Percentiles rank a stretch among this genome's conserved stretches.
These are phyloP conservation scores for Halcyon senegalensis DNA, from an alignment of 2,113 vertebrate species.

Conservation along the genomic window DNA sequence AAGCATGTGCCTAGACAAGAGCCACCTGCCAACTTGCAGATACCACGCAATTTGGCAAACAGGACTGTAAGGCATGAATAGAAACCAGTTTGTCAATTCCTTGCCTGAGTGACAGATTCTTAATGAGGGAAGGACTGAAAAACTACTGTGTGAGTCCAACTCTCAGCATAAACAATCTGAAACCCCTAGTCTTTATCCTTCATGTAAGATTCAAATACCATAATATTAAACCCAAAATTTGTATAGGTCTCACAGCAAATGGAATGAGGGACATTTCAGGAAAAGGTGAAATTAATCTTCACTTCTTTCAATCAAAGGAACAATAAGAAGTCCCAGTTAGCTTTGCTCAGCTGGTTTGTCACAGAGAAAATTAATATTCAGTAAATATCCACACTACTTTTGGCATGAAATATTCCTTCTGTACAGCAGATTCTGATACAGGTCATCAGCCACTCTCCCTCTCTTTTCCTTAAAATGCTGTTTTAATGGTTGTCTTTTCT, in stretches of 20 bases:
- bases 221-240: neutral
- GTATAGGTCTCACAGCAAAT: neutral
- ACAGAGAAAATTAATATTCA: conserved; percentile 10
- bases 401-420: conserved; percentile 3
- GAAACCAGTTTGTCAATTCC: neutral
- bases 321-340: neutral
- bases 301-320: neutral
- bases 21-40: neutral
- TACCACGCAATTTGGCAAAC: neutral
- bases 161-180: neutral
- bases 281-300: neutral
- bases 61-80: neutral
- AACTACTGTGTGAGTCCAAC: neutral
- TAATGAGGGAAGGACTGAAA: neutral
- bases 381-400: conserved; percentile 7
- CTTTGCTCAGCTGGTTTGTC: neutral
- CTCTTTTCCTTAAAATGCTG: conserved; percentile 30
- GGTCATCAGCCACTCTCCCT: neutral
- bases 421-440: conserved; percentile 25
- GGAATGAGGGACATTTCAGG: neutral
- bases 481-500: conserved; percentile 21
- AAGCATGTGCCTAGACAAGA: neutral
- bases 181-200: neutral
- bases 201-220: neutral
- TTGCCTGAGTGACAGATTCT: neutral